Evolutionary conservation across 2,113 vertebrate genomes (phyloP).

Genomic region (Empidonax alnorum): DNA sequence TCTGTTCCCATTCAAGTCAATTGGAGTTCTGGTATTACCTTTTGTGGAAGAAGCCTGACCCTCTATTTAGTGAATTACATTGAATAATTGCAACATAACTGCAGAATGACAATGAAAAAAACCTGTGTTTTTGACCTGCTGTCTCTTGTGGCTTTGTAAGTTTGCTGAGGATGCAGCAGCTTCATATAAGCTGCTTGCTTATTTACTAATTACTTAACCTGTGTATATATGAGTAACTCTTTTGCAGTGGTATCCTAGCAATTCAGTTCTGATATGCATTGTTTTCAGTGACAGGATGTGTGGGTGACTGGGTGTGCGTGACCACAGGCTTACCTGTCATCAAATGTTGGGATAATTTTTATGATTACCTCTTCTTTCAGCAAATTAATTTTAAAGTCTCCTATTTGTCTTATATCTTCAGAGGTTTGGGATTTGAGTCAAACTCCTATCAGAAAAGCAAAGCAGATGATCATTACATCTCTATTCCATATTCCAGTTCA

Average conservation of each 20-base stretch:
- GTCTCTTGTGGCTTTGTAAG: constrained; percentile 46
- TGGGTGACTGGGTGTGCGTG: constrained; percentile 33
- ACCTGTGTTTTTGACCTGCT: constrained; percentile 37
- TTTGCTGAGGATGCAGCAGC: constrained; percentile 33
- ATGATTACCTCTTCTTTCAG: constrained; percentile 64
- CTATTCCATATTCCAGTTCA: background rate
- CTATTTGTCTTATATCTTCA: constrained; percentile 55
- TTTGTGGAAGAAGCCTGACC: background rate
- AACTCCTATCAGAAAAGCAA: constrained; percentile 44
- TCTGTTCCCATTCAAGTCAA: background rate
- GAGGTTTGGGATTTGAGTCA: constrained; percentile 47
- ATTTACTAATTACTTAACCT: constrained; percentile 64
- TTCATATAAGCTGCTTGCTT: constrained; percentile 18
- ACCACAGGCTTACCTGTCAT: constrained; percentile 46
- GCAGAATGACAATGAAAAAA: constrained; percentile 43
- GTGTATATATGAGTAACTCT: constrained; percentile 1
- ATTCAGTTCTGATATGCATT: constrained; percentile 42
- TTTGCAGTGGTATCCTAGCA: constrained; percentile 20
- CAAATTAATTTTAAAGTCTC: constrained; percentile 65
- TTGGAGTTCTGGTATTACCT: background rate
- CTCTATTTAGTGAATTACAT: constrained; percentile 6
- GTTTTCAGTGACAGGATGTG: constrained; percentile 15
- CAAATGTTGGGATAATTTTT: constrained; percentile 50
- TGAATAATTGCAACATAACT: constrained; percentile 40
- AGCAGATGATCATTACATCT: constrained; percentile 28